A percentile compares a stretch with the other conserved stretches of the same genome.
Conservation (phyloP, 2,797 vertebrate species). For the Telmatherina bonti region DNA sequence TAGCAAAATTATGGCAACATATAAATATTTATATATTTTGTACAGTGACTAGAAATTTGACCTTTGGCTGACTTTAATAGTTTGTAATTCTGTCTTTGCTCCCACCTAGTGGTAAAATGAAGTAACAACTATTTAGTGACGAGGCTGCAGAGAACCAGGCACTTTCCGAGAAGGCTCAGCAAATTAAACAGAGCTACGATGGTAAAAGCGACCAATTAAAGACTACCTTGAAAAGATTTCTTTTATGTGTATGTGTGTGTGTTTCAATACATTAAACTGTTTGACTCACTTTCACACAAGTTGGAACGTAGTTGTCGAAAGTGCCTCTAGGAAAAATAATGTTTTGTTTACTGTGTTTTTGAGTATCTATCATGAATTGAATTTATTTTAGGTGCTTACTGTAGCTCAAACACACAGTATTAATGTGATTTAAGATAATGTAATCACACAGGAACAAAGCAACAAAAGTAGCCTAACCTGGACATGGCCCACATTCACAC, state of each 20-base stretch:
- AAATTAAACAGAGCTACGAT: not conserved
- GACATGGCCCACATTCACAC: too few species aligned
- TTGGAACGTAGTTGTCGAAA: too few species aligned
- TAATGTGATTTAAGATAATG: not conserved
- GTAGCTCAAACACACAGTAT: not conserved
- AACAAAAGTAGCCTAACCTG: not conserved
- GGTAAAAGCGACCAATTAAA: not conserved
- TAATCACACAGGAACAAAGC: not conserved
- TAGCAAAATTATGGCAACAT: not conserved
- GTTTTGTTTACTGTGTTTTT: not conserved
- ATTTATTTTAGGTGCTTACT: not conserved
- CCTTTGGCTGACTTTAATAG: slow-evolving; percentile 38
- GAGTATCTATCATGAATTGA: not conserved
- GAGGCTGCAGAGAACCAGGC: not conserved
- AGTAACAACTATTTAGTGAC: not conserved
- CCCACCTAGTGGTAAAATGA: slow-evolving; percentile 45
- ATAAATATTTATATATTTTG: not conserved
- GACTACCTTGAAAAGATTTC: not conserved
- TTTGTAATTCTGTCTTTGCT: slow-evolving; percentile 12
- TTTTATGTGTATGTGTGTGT: not conserved
- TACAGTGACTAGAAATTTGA: slow-evolving; percentile 21
- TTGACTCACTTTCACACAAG: too few species aligned
- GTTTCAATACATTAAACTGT: not conserved
- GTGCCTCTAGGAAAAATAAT: too few species aligned
- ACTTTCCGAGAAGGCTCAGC: not conserved